A percentile compares a stretch with the other conserved stretches of the same genome.
Evolutionary conservation across 2,888 invertebrate genomes (phyloP).

Genomic region (Andrena camellia): DNA sequence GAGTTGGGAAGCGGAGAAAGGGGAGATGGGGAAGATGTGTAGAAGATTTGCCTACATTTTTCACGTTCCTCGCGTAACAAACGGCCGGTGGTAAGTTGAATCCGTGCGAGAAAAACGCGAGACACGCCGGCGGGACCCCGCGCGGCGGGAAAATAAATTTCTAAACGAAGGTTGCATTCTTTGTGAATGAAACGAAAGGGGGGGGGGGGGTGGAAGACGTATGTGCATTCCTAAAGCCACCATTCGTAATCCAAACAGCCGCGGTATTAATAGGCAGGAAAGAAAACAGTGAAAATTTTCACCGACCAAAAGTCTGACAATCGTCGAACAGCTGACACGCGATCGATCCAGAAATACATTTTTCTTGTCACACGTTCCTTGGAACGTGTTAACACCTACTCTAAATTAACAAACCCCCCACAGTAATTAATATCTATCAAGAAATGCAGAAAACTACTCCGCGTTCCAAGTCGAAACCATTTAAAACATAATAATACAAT

Average conservation of each 20-base stretch:
- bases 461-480: too few species aligned
- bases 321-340: conserved; percentile 64
- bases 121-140: conserved; percentile 3
- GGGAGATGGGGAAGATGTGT: too few species aligned
- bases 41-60: neutral
- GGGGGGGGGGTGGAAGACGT: conserved; percentile 48
- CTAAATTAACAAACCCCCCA: neutral
- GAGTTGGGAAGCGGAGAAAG: neutral
- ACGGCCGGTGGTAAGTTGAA: conserved; percentile 7
- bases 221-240: conserved; percentile 59
- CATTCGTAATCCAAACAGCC: conserved; percentile 69
- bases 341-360: conserved; percentile 50
- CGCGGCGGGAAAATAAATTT: conserved; percentile 39
- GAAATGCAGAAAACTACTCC: neutral
- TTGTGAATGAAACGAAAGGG: conserved; percentile 47
- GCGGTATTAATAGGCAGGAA: conserved; percentile 67
- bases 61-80: neutral
- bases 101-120: conserved; percentile 10
- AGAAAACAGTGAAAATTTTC: conserved; percentile 73
- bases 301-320: conserved; percentile 63
- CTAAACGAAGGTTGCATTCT: conserved; percentile 48
- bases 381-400: neutral
- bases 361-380: conserved; percentile 28
- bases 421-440: neutral
- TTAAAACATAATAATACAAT: too few species aligned